Percentiles rank a stretch among this genome's conserved stretches.
phyloP scores from a whole-genome alignment of 2,113 vertebrate species.

The Bubo blakistoni region DNA sequence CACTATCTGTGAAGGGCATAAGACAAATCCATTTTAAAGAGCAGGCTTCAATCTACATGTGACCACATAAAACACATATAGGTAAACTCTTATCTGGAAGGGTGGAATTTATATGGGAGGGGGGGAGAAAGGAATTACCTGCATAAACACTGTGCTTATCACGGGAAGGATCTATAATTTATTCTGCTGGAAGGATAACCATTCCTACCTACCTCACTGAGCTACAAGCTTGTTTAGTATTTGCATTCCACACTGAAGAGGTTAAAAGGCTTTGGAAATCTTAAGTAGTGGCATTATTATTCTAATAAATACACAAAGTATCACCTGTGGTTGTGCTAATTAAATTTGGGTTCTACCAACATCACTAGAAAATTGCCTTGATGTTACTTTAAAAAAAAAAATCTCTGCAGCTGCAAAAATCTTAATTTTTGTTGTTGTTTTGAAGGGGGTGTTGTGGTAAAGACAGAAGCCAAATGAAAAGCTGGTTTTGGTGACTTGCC shows the following conservation, averaged over 20 bases:
- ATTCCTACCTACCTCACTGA: constrained; percentile 22
- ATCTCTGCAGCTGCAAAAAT: constrained; percentile 13
- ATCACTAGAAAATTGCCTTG: constrained; percentile 24
- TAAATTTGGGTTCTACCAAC: constrained; percentile 24
- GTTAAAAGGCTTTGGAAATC: constrained; percentile 43
- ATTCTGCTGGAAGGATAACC: constrained; percentile 37
- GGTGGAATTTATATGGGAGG: constrained; percentile 8
- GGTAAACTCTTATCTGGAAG: constrained; percentile 36
- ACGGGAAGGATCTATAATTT: constrained; percentile 11
- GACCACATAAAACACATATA: constrained; percentile 19
- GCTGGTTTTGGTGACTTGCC: constrained; percentile 17
- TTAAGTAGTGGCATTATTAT: constrained; percentile 17
- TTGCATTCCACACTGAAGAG: constrained; percentile 40
- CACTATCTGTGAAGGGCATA: background rate
- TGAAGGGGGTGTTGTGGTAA: background rate
- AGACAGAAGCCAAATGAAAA: constrained; percentile 18
- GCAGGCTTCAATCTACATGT: background rate
- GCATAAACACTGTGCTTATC: constrained; percentile 32
- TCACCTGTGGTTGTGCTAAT: background rate
- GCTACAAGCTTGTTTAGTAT: constrained; percentile 26
- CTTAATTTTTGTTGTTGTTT: constrained; percentile 30
- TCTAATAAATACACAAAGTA: constrained; percentile 7
- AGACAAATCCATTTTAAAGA: background rate
- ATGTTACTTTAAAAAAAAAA: background rate
- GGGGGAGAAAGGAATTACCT: background rate